A percentile compares a stretch with the other conserved stretches of the same genome.
These are phyloP conservation scores for Xerus rutilus DNA, from an alignment of 2,797 vertebrate genomes.

Conservation along the genomic window DNA sequence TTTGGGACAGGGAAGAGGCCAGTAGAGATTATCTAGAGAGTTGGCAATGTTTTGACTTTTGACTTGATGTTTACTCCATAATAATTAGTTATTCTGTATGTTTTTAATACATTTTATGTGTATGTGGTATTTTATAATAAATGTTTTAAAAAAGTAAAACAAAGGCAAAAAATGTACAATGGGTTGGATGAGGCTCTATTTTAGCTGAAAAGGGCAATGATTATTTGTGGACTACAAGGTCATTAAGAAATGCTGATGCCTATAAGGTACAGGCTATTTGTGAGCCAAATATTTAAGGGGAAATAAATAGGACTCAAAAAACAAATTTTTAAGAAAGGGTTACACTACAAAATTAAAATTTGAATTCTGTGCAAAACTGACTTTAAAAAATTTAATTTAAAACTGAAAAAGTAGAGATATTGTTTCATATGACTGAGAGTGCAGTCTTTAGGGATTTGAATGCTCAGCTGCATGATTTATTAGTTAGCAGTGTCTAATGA, in stretches of 20 bases:
- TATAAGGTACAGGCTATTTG: neutral
- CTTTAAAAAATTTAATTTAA: constrained; percentile 1
- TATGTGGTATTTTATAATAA: neutral
- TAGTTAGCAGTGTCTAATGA: neutral
- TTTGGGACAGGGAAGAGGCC: neutral
- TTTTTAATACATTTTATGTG: neutral
- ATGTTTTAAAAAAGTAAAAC: neutral
- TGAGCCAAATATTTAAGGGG: neutral
- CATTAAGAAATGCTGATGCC: neutral
- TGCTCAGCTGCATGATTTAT: neutral
- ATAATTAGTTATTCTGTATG: neutral
- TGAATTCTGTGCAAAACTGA: neutral
- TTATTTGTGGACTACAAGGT: neutral
- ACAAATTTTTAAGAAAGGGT: neutral
- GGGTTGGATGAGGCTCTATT: neutral
- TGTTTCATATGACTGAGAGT: neutral
- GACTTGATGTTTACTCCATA: neutral
- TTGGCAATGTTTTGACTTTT: neutral
- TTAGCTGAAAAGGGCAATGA: neutral
- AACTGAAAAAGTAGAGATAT: neutral
- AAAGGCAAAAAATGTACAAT: neutral
- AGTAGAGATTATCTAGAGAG: neutral
- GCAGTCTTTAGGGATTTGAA: neutral
- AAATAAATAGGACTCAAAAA: neutral
- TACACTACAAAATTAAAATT: constrained; percentile 30